A percentile compares a stretch with the other conserved stretches of the same genome.
These are phyloP conservation scores for Calidris pygmaea DNA, from an alignment of 2,113 vertebrate genomes.

Conservation along the genomic window DNA sequence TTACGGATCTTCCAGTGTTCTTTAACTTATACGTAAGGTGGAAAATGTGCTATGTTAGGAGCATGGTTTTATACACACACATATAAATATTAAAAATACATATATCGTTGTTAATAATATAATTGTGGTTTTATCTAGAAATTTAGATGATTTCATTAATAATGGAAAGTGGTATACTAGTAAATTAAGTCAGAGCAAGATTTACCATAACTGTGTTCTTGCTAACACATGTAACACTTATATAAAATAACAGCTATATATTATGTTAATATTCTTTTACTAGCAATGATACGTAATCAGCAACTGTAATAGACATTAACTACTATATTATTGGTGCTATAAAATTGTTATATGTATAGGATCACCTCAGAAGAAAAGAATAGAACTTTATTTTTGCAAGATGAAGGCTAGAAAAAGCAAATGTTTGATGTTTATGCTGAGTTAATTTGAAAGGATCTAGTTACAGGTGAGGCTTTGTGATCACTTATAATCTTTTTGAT, in stretches of 20 bases:
- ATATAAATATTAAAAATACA: too few species aligned
- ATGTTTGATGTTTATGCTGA: not conserved
- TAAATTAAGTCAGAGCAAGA: not conserved
- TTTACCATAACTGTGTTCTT: not conserved
- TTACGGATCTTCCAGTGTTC: not conserved
- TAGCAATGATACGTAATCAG: not conserved
- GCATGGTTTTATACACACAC: not conserved
- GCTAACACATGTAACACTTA: accelerated
- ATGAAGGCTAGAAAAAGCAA: not conserved
- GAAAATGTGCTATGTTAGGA: not conserved
- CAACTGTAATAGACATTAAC: not conserved
- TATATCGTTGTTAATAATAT: not conserved
- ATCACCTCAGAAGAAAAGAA: not conserved
- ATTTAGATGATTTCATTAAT: not conserved
- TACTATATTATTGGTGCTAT: not conserved
- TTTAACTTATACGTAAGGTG: not conserved
- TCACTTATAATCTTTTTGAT: not conserved
- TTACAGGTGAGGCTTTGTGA: not conserved
- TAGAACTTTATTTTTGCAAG: not conserved
- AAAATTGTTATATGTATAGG: not conserved
- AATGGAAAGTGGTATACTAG: not conserved
- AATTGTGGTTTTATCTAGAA: not conserved
- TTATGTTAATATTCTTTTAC: not conserved
- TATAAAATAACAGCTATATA: not conserved
- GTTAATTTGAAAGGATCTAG: not conserved